A percentile compares a stretch with the other conserved stretches of the same genome.
These are phyloP conservation scores for Cryptoleucopteryx plumbea DNA, from an alignment of 2,113 vertebrate genomes.

Conservation along the genomic window DNA sequence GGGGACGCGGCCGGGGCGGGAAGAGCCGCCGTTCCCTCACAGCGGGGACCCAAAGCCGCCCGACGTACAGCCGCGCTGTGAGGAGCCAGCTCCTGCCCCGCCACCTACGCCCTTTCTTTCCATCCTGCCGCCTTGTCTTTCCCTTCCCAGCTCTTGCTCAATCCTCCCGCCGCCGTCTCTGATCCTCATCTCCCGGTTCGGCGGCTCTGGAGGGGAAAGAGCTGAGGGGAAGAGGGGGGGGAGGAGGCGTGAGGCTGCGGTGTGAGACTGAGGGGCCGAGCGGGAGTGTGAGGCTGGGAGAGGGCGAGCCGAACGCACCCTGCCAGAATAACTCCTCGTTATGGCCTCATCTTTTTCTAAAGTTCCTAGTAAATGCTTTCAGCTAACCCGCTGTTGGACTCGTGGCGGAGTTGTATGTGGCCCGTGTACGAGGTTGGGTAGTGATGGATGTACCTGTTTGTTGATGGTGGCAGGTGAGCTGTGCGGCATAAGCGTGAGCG, in stretches of 20 bases:
- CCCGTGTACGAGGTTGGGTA: neutral
- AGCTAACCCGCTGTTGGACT: neutral
- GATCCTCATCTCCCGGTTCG: neutral
- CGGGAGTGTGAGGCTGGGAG: neutral
- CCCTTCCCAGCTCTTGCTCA: neutral
- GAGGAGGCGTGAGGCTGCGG: neutral
- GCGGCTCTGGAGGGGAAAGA: neutral
- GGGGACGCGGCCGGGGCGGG: neutral
- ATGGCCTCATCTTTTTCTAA: too few relatives aligned
- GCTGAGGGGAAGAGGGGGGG: neutral
- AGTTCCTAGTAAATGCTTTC: neutral
- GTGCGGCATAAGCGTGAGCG: fast-evolving
- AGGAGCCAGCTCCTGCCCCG: neutral
- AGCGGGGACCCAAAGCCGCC: too few relatives aligned
- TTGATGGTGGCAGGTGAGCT: neutral
- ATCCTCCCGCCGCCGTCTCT: neutral
- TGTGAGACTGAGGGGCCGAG: fast-evolving
- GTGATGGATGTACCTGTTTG: neutral
- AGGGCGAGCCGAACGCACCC: neutral
- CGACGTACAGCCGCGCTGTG: neutral
- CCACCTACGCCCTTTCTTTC: neutral
- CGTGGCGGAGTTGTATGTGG: neutral
- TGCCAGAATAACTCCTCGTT: neutral
- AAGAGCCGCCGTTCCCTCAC: neutral
- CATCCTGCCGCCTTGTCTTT: too few relatives aligned